Percentiles rank a stretch among this genome's conserved stretches.
phyloP scores from a whole-genome alignment of 2,888 invertebrate genomes.

The Nomada goodeniana region DNA sequence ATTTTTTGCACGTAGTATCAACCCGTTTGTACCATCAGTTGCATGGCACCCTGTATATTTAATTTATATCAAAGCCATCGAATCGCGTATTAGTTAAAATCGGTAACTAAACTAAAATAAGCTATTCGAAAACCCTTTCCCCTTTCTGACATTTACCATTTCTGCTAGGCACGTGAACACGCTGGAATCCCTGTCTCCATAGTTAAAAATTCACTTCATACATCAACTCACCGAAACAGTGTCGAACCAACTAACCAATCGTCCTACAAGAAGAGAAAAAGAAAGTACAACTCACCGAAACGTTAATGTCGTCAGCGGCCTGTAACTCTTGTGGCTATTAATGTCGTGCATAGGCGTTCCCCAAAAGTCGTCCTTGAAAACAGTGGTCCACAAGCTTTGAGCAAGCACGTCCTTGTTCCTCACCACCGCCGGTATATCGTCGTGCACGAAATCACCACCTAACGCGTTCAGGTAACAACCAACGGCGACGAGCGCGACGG shows the following conservation, averaged over 20 bases:
- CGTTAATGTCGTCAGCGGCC: slow-evolving; percentile 92
- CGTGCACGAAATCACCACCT: slow-evolving; percentile 94
- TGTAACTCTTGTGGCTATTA: slow-evolving; percentile 94
- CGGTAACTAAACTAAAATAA: too few relatives aligned
- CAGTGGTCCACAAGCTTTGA: slow-evolving; percentile 86
- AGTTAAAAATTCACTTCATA: background rate
- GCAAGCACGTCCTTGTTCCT: slow-evolving; percentile 93
- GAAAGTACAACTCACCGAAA: slow-evolving; percentile 89
- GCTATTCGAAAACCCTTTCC: background rate
- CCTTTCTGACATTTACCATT: too few relatives aligned
- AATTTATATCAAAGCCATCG: too few relatives aligned
- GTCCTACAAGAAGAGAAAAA: background rate
- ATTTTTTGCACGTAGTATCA: too few relatives aligned
- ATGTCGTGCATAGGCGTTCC: slow-evolving; percentile 94
- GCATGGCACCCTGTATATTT: too few relatives aligned
- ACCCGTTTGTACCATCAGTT: too few relatives aligned
- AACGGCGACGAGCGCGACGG: slow-evolving; percentile 89
- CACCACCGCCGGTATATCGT: slow-evolving; percentile 93
- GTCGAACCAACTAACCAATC: background rate
- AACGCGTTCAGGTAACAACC: slow-evolving; percentile 91
- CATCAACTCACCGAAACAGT: background rate
- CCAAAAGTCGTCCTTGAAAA: slow-evolving; percentile 94
- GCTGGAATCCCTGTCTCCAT: too few relatives aligned
- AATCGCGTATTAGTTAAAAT: background rate
- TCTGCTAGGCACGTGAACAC: too few relatives aligned